A percentile compares a stretch with the other conserved stretches of the same genome.
phyloP scores from a whole-genome alignment of 53 echinoderm and acorn worm genomes.

The Temnopleurus reevesii region DNA sequence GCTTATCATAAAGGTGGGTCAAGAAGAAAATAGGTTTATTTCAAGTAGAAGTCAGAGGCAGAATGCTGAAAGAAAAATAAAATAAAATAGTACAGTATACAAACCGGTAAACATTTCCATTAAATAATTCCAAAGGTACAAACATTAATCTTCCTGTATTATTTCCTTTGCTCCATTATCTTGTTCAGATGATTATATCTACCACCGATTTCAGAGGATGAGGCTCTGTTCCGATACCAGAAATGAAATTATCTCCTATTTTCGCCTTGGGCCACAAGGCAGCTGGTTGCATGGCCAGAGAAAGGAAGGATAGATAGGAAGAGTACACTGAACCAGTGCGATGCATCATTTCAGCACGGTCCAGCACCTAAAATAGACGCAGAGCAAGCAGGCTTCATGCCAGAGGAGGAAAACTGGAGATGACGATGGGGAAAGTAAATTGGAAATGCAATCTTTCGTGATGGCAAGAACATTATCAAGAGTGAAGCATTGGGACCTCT shows the following conservation, averaged over 20 bases:
- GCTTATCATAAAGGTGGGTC: no score
- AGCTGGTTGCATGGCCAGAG: neutral
- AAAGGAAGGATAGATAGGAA: neutral
- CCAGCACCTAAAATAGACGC: constrained; percentile 23
- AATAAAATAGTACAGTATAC: no score
- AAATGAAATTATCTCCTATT: constrained; percentile 24
- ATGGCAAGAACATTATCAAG: neutral
- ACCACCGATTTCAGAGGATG: neutral
- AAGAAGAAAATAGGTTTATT: no score
- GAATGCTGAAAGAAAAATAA: no score
- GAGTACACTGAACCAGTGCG: constrained; percentile 10
- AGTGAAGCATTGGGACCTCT: neutral
- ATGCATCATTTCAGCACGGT: neutral
- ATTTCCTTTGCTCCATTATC: neutral
- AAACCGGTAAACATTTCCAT: no score
- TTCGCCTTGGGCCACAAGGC: neutral
- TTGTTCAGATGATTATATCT: neutral
- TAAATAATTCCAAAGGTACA: no score
- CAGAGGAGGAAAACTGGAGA: constrained; percentile 12
- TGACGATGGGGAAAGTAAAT: constrained; percentile 9
- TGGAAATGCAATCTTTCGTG: constrained; percentile 31
- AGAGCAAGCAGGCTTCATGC: neutral
- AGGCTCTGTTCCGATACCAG: neutral
- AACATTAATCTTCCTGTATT: neutral
- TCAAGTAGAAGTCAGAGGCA: no score